Evolutionary conservation across 1,140 invertebrate species (phyloP).

Genomic region (Zaprionus africanus): DNA sequence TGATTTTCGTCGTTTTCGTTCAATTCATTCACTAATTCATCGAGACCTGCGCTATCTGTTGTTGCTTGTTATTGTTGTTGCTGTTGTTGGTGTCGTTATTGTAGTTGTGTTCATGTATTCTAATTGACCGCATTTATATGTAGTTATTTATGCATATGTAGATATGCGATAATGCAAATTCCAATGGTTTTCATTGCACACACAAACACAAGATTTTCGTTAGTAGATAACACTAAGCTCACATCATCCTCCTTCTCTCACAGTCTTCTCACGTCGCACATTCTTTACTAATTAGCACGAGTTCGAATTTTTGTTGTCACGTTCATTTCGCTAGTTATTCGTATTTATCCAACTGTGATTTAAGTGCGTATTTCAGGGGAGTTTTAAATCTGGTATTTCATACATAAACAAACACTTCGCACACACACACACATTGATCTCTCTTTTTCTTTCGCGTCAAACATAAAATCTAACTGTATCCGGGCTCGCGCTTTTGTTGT

Average conservation of each 20-base stretch:
- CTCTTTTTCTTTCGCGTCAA: constrained; percentile 48
- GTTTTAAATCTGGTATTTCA: background rate
- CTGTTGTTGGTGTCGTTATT: constrained; percentile 1
- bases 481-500: constrained; percentile 44
- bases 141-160: constrained; percentile 26
- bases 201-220: constrained; percentile 29
- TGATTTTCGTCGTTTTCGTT: constrained; percentile 80
- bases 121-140: constrained; percentile 71
- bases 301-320: constrained; percentile 67
- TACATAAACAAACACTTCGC: constrained; percentile 26
- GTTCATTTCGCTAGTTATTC: constrained; percentile 41
- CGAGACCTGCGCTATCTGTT: constrained; percentile 42
- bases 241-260: constrained; percentile 40
- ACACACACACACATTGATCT: constrained; percentile 42
- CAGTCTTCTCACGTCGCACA: constrained; percentile 43
- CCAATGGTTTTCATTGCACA: constrained; percentile 15
- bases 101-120: constrained; percentile 47
- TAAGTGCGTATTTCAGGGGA: background rate
- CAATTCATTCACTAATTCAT: constrained; percentile 80
- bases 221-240: constrained; percentile 48
- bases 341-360: constrained; percentile 47
- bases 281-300: constrained; percentile 80
- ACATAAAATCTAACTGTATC: constrained; percentile 71
- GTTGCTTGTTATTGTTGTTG: background rate
- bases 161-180: constrained; percentile 30